Base-by-base conservation (phyloP, 2,113 vertebrate species). In the Misgurnus anguillicaudatus region DNA sequence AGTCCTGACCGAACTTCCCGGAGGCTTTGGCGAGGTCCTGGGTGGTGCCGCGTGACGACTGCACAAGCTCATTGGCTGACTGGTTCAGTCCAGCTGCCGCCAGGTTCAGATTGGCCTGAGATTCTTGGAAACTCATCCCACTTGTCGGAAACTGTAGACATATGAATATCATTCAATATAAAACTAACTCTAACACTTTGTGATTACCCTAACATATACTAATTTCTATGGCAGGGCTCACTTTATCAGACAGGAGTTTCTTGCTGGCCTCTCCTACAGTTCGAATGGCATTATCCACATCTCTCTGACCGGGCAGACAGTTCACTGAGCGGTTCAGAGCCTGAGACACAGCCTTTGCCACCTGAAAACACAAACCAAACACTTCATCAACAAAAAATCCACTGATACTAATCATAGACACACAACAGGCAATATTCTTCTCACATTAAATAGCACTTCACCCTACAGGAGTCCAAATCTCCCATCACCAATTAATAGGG, bases 261-360 rank as follows among this genome's bases (percentile, higher is more conserved):
- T 98, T 99, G 93, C 98, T 99, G 89, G 96, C 95, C 77, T 99
- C 98, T 74, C 96, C 96, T 53, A 99, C 95, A 5, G 93, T 91
- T 79, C 95, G 92, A 61, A 99, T 95, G 82, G 98, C 97, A 21
- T 98, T 96, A 1, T 99, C 97, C 84, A 99, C 97, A 0, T 99
- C 97, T 77, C 96, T 93, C 86, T 99, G 98, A 4, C 98, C 98
- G 0, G 97, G 98, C 38, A 99, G 92, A 88, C 96, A 97, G 93
- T 95, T 98, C 61, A 99, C 95, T 0, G 94, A 95, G 77, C 97
- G 94, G 89, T 94, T 98, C 86, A 99, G 89, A 5, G 97, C 95
- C 90, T 98, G 96, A 0, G 97, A 97, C 81, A 99, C 96, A 0
- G 97, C 98, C 87, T 99, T 99, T 17, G 96, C 98, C 85, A 99